Conservation (phyloP, 1,140 invertebrate species). For the Drosophila santomea region DNA sequence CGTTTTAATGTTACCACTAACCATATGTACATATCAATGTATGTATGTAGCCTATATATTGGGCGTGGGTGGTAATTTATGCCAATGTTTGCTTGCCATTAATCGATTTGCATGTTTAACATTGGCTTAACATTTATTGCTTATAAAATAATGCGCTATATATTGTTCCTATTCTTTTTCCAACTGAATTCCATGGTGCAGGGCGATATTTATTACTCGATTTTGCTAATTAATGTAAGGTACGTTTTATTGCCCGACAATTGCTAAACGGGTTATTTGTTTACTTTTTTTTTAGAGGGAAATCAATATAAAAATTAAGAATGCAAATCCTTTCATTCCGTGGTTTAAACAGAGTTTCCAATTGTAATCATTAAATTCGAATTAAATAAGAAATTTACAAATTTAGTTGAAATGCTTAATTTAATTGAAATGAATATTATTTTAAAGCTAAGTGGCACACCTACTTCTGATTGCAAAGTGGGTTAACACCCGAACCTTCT, state of each 20-base stretch:
- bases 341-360: too few relatives aligned
- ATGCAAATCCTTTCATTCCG: too few relatives aligned
- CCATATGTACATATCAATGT: not conserved
- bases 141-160: slow-evolving; percentile 15
- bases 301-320: too few relatives aligned
- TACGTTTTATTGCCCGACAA: slow-evolving; percentile 5
- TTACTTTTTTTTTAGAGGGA: too few relatives aligned
- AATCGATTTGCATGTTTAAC: slow-evolving; percentile 40
- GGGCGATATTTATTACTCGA: slow-evolving; percentile 2
- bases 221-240: slow-evolving; percentile 5
- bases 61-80: slow-evolving; percentile 25
- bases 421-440: too few relatives aligned
- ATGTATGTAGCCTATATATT: not conserved
- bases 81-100: slow-evolving; percentile 17
- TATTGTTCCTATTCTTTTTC: slow-evolving; percentile 10
- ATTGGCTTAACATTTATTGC: slow-evolving; percentile 28
- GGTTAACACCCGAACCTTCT: not conserved
- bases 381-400: too few relatives aligned
- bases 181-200: not conserved
- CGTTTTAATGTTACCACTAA: slow-evolving; percentile 1
- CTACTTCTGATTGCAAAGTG: too few relatives aligned
- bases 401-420: too few relatives aligned
- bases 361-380: too few relatives aligned
- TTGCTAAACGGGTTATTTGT: not conserved
- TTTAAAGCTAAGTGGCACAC: too few relatives aligned